Conservation (phyloP, 2,888 invertebrate genomes). For the Perithous albicinctus region DNA sequence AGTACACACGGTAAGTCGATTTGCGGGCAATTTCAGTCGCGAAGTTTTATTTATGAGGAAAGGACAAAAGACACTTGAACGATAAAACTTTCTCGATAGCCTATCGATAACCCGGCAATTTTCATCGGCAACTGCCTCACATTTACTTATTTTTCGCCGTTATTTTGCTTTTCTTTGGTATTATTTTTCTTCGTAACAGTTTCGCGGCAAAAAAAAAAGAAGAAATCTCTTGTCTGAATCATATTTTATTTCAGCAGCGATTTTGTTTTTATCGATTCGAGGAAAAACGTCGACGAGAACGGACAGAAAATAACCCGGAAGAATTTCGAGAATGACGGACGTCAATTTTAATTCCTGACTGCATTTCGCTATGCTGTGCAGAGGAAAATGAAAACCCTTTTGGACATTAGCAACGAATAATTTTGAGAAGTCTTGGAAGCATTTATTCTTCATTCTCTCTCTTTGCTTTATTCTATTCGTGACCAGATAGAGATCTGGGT, state of each 20-base stretch:
- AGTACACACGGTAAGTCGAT: not conserved
- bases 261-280: not conserved
- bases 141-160: not conserved
- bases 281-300: not conserved
- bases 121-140: not conserved
- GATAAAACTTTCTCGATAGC: conserved; percentile 37
- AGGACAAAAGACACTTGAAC: conserved; percentile 30
- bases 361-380: too few relatives aligned
- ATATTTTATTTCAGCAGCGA: not conserved
- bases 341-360: too few relatives aligned
- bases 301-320: not conserved
- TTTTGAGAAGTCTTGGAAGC: not conserved
- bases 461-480: conserved; percentile 16
- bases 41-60: conserved; percentile 32
- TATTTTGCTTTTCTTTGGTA: conserved; percentile 3
- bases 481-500: conserved; percentile 57
- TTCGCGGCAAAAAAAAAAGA: too few relatives aligned
- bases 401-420: not conserved
- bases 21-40: conserved; percentile 10
- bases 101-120: conserved; percentile 49
- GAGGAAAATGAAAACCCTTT: not conserved
- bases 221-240: not conserved
- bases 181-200: conserved; percentile 7
- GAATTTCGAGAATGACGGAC: not conserved
- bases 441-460: too few relatives aligned